Evolutionary conservation across 1,140 invertebrate genomes (phyloP).

Genomic region (Sarcophaga peregrina): DNA sequence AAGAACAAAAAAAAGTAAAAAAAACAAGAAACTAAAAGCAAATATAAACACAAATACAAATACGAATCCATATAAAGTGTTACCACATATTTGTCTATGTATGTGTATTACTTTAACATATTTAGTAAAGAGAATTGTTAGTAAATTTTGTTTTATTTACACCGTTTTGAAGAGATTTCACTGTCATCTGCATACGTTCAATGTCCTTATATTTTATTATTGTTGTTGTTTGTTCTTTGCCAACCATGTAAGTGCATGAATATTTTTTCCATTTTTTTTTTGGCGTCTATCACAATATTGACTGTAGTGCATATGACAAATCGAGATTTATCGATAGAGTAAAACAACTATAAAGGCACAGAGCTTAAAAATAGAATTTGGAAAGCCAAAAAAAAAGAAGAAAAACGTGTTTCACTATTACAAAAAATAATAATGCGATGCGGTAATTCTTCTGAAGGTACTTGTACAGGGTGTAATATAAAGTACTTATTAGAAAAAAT

Average conservation of each 20-base stretch:
- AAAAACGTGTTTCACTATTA: neutral
- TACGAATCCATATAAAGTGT: too few relatives aligned
- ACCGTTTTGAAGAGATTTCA: too few relatives aligned
- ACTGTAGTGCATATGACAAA: constrained; percentile 18
- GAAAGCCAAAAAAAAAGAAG: neutral
- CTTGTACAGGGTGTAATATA: neutral
- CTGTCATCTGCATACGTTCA: too few relatives aligned
- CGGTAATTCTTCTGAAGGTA: neutral
- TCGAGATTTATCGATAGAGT: constrained; percentile 28
- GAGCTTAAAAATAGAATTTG: neutral
- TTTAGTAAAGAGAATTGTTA: too few relatives aligned
- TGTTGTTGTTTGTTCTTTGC: neutral
- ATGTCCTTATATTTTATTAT: too few relatives aligned
- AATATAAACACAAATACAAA: too few relatives aligned
- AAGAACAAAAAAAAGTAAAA: too few relatives aligned
- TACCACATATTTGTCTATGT: too few relatives aligned
- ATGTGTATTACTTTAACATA: too few relatives aligned
- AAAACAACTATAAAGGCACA: neutral
- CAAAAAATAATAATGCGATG: neutral
- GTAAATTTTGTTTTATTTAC: too few relatives aligned
- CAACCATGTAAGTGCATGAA: neutral
- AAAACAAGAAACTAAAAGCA: too few relatives aligned
- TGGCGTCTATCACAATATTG: neutral
- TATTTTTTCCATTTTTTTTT: neutral
- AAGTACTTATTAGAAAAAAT: too few relatives aligned